phyloP scores from a whole-genome alignment of 2,888 invertebrate genomes.

The Parelbella ahira region DNA sequence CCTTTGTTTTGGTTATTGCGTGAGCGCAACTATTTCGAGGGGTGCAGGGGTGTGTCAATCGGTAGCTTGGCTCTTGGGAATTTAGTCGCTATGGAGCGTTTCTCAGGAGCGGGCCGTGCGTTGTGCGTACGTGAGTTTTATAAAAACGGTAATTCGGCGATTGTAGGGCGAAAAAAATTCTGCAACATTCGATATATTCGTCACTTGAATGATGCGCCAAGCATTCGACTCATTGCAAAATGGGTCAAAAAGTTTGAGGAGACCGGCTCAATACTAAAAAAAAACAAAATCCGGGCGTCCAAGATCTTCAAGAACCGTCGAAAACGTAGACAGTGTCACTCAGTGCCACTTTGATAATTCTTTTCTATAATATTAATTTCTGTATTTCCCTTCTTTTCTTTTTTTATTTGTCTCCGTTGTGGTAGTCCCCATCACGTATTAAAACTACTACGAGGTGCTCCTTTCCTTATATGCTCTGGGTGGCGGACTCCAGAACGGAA shows the following conservation, averaged over 20 bases:
- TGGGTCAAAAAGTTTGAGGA: slow-evolving; percentile 3
- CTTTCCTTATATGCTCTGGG: too few species aligned
- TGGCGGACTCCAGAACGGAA: too few species aligned
- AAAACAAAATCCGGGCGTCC: too few species aligned
- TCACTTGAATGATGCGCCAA: slow-evolving; percentile 17
- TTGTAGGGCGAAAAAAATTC: slow-evolving; percentile 31
- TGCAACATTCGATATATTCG: slow-evolving; percentile 27
- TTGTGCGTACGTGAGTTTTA: slow-evolving; percentile 32
- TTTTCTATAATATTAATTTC: too few species aligned
- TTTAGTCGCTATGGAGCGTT: slow-evolving; percentile 33
- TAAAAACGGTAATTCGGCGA: slow-evolving; percentile 31
- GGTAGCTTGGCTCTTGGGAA: slow-evolving; percentile 27
- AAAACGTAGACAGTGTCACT: too few species aligned
- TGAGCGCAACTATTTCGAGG: slow-evolving; percentile 23
- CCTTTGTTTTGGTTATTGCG: slow-evolving; percentile 19
- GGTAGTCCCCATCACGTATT: too few species aligned
- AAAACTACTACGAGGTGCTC: too few species aligned
- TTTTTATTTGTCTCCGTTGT: too few species aligned
- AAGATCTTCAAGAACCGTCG: too few species aligned
- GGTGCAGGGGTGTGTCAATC: slow-evolving; percentile 22
- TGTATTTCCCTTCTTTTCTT: too few species aligned
- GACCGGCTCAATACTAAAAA: too few species aligned
- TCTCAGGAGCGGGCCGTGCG: slow-evolving; percentile 30
- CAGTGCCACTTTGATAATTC: too few species aligned
- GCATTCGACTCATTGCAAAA: slow-evolving; percentile 8